Conservation (phyloP, 1,140 invertebrate genomes). For the Antheraea pernyi region DNA sequence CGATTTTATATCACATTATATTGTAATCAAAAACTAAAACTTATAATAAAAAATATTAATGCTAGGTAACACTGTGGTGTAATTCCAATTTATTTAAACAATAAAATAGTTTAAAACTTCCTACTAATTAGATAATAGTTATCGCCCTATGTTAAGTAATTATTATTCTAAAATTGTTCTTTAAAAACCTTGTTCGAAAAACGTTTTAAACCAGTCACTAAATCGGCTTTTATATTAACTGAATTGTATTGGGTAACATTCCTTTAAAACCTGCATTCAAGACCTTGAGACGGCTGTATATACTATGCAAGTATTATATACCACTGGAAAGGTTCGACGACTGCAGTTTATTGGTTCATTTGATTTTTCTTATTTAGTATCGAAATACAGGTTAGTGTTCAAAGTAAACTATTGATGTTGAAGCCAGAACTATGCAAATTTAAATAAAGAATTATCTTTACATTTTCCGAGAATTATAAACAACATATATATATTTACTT, state of each 20-base stretch:
- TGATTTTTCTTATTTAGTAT: conserved; percentile 14
- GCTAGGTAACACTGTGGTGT: too few species aligned
- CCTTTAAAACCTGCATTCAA: conserved; percentile 1
- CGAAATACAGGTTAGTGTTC: background rate
- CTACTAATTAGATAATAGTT: too few species aligned
- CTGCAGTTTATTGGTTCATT: conserved; percentile 13
- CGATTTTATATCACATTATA: too few species aligned
- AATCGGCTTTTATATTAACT: background rate
- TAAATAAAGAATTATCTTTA: background rate
- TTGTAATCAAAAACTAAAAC: too few species aligned
- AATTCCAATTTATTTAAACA: too few species aligned
- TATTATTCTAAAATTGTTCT: background rate
- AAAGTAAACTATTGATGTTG: background rate
- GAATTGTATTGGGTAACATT: background rate
- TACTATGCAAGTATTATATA: conserved; percentile 3
- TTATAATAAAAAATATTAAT: too few species aligned
- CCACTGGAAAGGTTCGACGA: conserved; percentile 1
- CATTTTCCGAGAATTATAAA: background rate
- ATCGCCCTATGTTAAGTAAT: too few species aligned
- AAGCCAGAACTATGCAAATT: background rate
- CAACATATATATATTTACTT: too few species aligned
- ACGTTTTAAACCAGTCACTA: background rate
- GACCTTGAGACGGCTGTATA: background rate
- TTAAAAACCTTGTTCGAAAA: conserved; percentile 6
- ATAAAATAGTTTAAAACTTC: too few species aligned